Evolutionary conservation across 2,888 invertebrate species (phyloP).

Genomic region (Atrina japonica): DNA sequence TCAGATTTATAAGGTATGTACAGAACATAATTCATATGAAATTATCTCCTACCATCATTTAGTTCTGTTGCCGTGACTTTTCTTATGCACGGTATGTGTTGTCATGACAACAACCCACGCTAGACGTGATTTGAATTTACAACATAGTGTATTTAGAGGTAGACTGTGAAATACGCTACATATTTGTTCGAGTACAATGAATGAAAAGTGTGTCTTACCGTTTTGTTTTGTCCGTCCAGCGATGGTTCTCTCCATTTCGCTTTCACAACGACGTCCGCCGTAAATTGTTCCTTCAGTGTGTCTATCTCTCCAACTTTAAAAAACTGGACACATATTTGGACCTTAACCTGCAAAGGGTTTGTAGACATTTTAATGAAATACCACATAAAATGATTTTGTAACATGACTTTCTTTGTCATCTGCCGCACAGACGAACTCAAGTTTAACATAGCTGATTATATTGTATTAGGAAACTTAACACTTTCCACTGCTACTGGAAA

Average conservation of each 20-base stretch:
- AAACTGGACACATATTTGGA: slow-evolving; percentile 79
- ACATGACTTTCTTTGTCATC: slow-evolving; percentile 30
- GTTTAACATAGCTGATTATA: too few relatives aligned
- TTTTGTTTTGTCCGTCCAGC: slow-evolving; percentile 73
- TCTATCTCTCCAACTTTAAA: slow-evolving; percentile 81
- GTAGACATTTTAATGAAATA: slow-evolving; percentile 41
- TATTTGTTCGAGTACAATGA: not conserved
- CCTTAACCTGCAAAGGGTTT: slow-evolving; percentile 71
- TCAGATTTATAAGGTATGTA: too few relatives aligned
- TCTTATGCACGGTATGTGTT: too few relatives aligned
- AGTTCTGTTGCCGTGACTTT: too few relatives aligned
- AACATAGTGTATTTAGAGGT: too few relatives aligned
- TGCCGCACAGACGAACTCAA: not conserved
- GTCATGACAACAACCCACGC: too few relatives aligned
- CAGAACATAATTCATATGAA: too few relatives aligned
- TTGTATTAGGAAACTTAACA: too few relatives aligned
- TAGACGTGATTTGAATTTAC: too few relatives aligned
- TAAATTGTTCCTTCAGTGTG: slow-evolving; percentile 80
- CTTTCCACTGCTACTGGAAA: too few relatives aligned
- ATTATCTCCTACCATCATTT: too few relatives aligned
- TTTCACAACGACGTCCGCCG: slow-evolving; percentile 79
- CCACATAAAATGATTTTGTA: slow-evolving; percentile 38
- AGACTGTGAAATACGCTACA: too few relatives aligned
- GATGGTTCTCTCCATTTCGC: slow-evolving; percentile 80
- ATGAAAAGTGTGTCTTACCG: slow-evolving; percentile 60